A percentile compares a stretch with the other conserved stretches of the same genome.
These are phyloP conservation scores for Scaptomyza reducta DNA, from an alignment of 2,888 invertebrate genomes.

Conservation along the genomic window DNA sequence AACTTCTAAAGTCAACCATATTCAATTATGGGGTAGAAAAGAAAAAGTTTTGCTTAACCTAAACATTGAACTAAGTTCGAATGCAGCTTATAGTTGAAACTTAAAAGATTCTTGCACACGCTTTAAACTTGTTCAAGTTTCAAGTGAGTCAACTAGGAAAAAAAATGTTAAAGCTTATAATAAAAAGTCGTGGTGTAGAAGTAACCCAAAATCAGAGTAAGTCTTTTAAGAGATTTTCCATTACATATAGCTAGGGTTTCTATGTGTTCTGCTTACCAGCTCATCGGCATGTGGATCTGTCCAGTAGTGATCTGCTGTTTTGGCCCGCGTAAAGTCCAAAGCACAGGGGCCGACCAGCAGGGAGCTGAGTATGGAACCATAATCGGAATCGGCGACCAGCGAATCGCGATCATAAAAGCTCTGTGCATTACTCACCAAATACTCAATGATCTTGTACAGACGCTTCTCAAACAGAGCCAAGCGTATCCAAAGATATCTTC, in stretches of 20 bases:
- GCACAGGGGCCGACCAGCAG: conserved; percentile 97
- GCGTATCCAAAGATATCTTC: conserved; percentile 95
- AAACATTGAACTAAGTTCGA: neutral
- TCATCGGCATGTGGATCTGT: conserved; percentile 98
- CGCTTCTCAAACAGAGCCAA: conserved; percentile 95
- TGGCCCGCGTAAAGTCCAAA: conserved; percentile 94
- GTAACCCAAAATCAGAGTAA: too few relatives aligned
- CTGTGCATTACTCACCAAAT: conserved; percentile 92
- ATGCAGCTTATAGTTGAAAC: neutral
- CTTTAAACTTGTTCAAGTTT: neutral
- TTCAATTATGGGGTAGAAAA: neutral
- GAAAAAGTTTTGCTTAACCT: neutral
- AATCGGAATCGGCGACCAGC: conserved; percentile 94
- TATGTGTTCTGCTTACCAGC: conserved; percentile 86
- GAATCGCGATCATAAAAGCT: conserved; percentile 96
- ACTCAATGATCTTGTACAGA: conserved; percentile 94
- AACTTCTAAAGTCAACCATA: neutral
- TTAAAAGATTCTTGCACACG: neutral
- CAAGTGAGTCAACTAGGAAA: too few relatives aligned
- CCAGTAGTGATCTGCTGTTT: conserved; percentile 95
- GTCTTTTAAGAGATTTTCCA: too few relatives aligned
- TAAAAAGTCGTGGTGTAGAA: too few relatives aligned
- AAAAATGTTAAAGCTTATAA: too few relatives aligned
- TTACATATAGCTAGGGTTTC: neutral
- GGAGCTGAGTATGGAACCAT: conserved; percentile 95